These are phyloP conservation scores for Paracanthobrama guichenoti DNA, from an alignment of 2,113 vertebrate genomes.

Conservation along the genomic window DNA sequence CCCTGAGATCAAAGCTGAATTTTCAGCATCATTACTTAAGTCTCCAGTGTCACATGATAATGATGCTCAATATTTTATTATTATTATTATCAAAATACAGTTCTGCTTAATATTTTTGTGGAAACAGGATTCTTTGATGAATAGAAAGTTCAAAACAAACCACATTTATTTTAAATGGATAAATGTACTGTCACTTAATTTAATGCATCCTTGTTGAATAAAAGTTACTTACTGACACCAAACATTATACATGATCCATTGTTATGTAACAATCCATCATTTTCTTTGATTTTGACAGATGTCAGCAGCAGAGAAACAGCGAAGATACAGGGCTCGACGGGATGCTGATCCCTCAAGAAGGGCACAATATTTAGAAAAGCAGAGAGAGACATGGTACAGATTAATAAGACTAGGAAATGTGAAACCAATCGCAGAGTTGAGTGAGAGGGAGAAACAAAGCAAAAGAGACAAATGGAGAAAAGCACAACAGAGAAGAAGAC, in stretches of 20 bases:
- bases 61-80: background rate
- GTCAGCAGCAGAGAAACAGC: conserved; percentile 28
- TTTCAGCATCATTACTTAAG: background rate
- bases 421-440: background rate
- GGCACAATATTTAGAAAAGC: conserved; percentile 30
- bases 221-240: background rate
- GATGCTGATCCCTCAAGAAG: conserved; percentile 26
- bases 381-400: conserved; percentile 5
- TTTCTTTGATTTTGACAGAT: background rate
- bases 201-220: background rate
- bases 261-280: background rate
- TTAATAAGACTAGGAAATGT: conserved; percentile 1
- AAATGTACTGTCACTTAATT: background rate
- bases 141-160: background rate
- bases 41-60: too few species aligned
- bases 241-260: background rate
- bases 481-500: conserved; percentile 20
- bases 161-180: background rate
- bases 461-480: conserved; percentile 8
- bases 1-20: background rate
- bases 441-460: background rate
- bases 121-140: background rate
- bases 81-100: background rate
- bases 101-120: background rate
- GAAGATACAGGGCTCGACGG: background rate